These are phyloP conservation scores for Biston stratarius DNA, from an alignment of 2,888 invertebrate species.

Conservation along the genomic window DNA sequence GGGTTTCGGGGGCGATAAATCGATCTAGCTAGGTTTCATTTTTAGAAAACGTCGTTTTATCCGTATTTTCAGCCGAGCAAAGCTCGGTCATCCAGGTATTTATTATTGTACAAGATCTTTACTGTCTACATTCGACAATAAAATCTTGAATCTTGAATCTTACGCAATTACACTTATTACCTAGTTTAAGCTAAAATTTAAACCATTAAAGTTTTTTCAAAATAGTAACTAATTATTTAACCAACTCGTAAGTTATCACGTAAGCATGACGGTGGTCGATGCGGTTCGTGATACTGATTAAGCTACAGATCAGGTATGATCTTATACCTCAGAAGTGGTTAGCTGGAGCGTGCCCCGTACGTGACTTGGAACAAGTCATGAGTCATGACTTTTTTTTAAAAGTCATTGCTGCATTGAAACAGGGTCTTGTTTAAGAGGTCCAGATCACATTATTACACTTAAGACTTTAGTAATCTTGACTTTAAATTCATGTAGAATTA, in stretches of 20 bases:
- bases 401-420: conserved; percentile 1
- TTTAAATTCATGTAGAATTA: too few relatives aligned
- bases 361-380: conserved; percentile 48
- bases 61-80: too few relatives aligned
- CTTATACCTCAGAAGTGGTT: conserved; percentile 9
- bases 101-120: too few relatives aligned
- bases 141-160: too few relatives aligned
- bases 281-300: conserved; percentile 41
- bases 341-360: conserved; percentile 45
- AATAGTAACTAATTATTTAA: conserved; percentile 41
- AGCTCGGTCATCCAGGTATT: too few relatives aligned
- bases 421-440: conserved; percentile 5
- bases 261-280: conserved; percentile 43
- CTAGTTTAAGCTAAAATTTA: neutral
- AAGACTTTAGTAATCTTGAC: too few relatives aligned
- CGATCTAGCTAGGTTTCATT: too few relatives aligned
- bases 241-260: conserved; percentile 36
- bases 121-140: too few relatives aligned
- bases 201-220: conserved; percentile 11
- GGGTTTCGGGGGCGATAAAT: too few relatives aligned
- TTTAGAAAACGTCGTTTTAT: too few relatives aligned
- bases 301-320: conserved; percentile 19
- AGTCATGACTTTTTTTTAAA: conserved; percentile 35
- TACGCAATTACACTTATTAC: too few relatives aligned
- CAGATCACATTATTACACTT: neutral